Percentiles rank a stretch among this genome's conserved stretches.
These are phyloP conservation scores for Euura saliciscinereae DNA, from an alignment of 1,140 invertebrate species.

Conservation along the genomic window DNA sequence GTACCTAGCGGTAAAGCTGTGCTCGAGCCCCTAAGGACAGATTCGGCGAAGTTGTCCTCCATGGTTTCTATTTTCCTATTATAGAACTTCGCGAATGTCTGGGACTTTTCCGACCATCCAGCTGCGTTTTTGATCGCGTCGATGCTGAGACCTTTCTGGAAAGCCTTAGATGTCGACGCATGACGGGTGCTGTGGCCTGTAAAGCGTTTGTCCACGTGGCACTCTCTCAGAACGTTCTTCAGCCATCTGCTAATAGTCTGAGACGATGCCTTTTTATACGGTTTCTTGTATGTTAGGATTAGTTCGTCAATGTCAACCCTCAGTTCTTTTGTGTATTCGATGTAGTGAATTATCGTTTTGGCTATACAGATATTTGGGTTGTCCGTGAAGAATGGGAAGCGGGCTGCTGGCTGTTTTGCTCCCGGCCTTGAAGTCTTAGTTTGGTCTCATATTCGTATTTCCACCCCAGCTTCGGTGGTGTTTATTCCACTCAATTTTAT, in stretches of 20 bases:
- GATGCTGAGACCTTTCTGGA: too few species aligned
- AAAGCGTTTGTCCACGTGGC: constrained; percentile 2
- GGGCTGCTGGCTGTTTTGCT: constrained; percentile 10
- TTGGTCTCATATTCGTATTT: constrained; percentile 20
- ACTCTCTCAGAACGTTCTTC: constrained; percentile 9
- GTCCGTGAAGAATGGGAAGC: constrained; percentile 14
- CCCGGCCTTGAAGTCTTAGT: constrained; percentile 23
- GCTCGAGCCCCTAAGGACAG: too few species aligned
- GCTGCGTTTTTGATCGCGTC: too few species aligned
- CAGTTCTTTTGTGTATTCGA: too few species aligned
- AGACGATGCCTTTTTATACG: constrained; percentile 11
- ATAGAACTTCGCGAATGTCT: too few species aligned
- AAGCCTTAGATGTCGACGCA: background rate
- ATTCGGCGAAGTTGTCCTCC: background rate
- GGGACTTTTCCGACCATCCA: too few species aligned
- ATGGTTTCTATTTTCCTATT: too few species aligned
- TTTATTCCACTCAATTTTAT: constrained; percentile 21
- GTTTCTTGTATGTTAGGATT: constrained; percentile 19
- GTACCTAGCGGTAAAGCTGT: too few species aligned
- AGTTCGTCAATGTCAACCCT: background rate
- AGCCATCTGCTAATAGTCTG: constrained; percentile 23
- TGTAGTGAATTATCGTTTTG: background rate
- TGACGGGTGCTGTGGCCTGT: constrained; percentile 20
- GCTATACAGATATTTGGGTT: constrained; percentile 14
- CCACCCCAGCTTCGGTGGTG: background rate